Evolutionary conservation across 2,888 invertebrate species (phyloP).

Genomic region (Willowsia nigromaculata): DNA sequence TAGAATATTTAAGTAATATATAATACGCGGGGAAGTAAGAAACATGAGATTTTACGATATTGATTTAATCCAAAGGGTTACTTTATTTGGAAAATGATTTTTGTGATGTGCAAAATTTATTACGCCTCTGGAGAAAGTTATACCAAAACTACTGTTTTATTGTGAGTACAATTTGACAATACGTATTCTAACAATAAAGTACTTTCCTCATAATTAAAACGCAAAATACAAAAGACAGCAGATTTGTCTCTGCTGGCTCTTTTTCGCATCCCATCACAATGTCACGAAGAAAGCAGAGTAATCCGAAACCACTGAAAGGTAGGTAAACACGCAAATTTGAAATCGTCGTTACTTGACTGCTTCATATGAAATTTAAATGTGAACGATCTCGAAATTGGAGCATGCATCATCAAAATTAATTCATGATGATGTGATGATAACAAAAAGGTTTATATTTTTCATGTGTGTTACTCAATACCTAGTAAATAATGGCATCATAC

Average conservation of each 20-base stretch:
- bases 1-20: constrained; percentile 3
- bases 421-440: background rate
- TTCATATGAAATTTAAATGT: constrained; percentile 3
- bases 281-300: constrained; percentile 97
- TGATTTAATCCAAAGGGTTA: background rate
- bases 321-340: constrained; percentile 81
- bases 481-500: background rate
- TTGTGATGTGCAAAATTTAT: background rate
- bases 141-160: background rate
- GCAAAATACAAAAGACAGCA: background rate
- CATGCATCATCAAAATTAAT: constrained; percentile 19
- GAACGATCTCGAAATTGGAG: constrained; percentile 26
- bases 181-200: background rate
- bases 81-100: background rate
- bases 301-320: constrained; percentile 97
- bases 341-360: background rate
- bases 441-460: background rate
- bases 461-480: constrained; percentile 5
- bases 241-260: background rate
- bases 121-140: background rate
- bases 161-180: background rate
- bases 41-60: constrained; percentile 21
- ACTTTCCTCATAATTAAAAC: background rate
- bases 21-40: background rate
- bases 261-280: constrained; percentile 81